Evolutionary conservation across 2,888 invertebrate species (phyloP).

Genomic region (Pseudococcus longispinus): DNA sequence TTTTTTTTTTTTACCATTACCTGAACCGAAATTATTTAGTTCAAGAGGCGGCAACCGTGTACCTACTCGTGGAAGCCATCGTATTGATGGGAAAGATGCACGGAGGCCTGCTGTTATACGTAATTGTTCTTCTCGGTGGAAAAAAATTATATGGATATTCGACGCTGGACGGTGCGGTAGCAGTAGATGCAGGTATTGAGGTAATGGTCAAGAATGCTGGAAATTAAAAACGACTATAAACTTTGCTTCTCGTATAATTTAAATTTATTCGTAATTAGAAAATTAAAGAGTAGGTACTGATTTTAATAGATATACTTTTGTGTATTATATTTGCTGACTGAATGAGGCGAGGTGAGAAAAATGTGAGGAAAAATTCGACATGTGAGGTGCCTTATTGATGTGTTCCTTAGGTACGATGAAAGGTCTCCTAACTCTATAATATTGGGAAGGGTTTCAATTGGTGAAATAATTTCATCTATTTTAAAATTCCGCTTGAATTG

Average conservation of each 20-base stretch:
- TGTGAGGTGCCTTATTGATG: too few species aligned
- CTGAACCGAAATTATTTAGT: neutral
- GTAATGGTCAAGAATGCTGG: neutral
- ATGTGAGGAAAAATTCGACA: too few species aligned
- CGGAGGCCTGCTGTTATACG: neutral
- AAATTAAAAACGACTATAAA: neutral
- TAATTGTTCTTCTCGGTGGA: neutral
- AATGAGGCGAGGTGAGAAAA: too few species aligned
- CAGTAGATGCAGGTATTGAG: neutral
- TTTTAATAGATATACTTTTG: too few species aligned
- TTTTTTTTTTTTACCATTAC: too few species aligned
- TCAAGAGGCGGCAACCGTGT: slow-evolving; percentile 8
- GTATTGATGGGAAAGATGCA: neutral
- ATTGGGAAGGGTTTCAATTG: too few species aligned
- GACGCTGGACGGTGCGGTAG: neutral
- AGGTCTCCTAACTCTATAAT: too few species aligned
- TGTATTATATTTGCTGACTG: too few species aligned
- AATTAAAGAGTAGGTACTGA: neutral
- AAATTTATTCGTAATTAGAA: slow-evolving; percentile 22
- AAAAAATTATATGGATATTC: neutral
- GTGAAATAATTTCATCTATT: too few species aligned
- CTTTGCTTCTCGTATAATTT: neutral
- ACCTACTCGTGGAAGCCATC: neutral
- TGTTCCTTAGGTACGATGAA: too few species aligned
- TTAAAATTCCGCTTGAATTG: too few species aligned